A percentile compares a stretch with the other conserved stretches of the same genome.
Conservation (phyloP, 2,888 invertebrate genomes). For the Drosophila gaucha region DNA sequence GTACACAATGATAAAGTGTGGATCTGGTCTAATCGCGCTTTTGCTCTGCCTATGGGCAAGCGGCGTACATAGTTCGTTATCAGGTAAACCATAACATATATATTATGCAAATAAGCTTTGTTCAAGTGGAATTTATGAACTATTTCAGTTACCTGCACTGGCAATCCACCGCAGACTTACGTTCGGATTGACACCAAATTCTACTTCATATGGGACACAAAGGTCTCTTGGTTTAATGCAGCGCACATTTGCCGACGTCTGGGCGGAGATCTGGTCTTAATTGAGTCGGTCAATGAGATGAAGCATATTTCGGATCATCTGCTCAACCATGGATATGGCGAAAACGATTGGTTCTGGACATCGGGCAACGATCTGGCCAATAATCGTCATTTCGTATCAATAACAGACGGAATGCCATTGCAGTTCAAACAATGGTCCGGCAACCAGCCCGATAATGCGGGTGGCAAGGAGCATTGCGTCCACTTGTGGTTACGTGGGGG, state of each 20-base stretch:
- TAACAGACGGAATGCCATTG: slow-evolving; percentile 16
- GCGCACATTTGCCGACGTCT: slow-evolving; percentile 21
- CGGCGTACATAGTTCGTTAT: not conserved
- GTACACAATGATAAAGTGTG: not conserved
- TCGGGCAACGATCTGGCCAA: slow-evolving; percentile 21
- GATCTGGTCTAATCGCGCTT: not conserved
- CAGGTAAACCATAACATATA: slow-evolving; percentile 4
- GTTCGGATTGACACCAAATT: not conserved
- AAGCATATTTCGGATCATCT: slow-evolving; percentile 5
- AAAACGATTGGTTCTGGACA: slow-evolving; percentile 18
- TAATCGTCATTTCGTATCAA: not conserved
- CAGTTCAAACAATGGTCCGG: not conserved
- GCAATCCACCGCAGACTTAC: not conserved
- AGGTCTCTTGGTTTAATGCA: slow-evolving; percentile 17
- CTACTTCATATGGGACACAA: slow-evolving; percentile 9
- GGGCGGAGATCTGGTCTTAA: slow-evolving; percentile 24
- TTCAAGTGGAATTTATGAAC: not conserved
- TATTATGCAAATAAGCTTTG: not conserved
- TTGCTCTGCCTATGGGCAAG: not conserved
- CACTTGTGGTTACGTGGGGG: not conserved
- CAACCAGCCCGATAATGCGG: slow-evolving; percentile 29
- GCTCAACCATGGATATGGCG: not conserved
- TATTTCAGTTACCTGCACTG: slow-evolving; percentile 10
- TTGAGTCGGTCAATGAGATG: slow-evolving; percentile 27
- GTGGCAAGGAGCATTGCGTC: slow-evolving; percentile 22